Base-by-base conservation (phyloP, 2,888 invertebrate species). In the Agrochola lota region DNA sequence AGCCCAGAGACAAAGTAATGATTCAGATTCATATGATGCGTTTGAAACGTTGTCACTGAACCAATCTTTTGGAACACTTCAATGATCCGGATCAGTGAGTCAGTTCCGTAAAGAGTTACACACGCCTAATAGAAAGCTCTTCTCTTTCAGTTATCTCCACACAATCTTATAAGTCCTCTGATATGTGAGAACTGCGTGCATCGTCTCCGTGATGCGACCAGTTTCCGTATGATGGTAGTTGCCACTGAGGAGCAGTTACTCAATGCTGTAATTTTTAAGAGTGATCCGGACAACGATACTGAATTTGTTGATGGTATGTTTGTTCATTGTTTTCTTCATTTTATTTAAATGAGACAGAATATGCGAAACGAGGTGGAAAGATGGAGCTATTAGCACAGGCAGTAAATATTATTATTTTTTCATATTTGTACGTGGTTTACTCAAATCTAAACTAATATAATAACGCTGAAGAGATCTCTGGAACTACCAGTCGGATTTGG, bases 131-230 rank as follows among this genome's bases (percentile, higher is more conserved):
- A n/a, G n/a, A n/a, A n/a, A n/a, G 23, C 63, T 43, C 5, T 43
- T 43, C 71, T 69, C 15, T 92, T 92, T 4, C 91, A 95, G 95
- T 62, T 95, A 20, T 92, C 94, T 11, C 92, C 91, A 15, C 90
- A 91, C 15, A 77, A 84, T 0, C 71, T 81, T 0, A 77, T 92
- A 20, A 88, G 90, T 23, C 80, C 88, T 0, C 79, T 94, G 26
- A 94, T 95, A 74, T 95, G 95, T 76, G 35, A 73, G 0, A 64
- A 81, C 0, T 95, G 95, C 68, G 86, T 94, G 9, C 77, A 87
- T 11, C 90, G 90, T 2, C 86, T 95, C 9, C 87, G 90, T 15
- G 94, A 94, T 0, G 94, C 95, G 0, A 87, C 80, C 26, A 89
- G 80, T 26, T 94, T 95, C 85, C 91, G 93, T 0, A 87, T 87